Percentiles rank a stretch among this genome's conserved stretches.
These are phyloP conservation scores for Sceloporus undulatus DNA, from an alignment of 2,113 vertebrate genomes.

Conservation along the genomic window DNA sequence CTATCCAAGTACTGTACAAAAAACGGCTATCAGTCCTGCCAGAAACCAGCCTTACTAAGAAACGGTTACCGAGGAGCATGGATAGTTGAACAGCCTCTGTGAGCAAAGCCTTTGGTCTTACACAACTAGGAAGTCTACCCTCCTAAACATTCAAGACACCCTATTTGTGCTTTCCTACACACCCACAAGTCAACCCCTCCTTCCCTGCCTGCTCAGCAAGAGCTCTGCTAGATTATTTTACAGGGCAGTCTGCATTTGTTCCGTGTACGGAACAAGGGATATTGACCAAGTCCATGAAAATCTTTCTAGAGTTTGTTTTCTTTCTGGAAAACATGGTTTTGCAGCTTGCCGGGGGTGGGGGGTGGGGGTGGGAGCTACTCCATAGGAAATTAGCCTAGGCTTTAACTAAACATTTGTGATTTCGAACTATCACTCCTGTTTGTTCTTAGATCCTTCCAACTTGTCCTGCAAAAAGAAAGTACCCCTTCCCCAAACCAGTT, in stretches of 20 bases:
- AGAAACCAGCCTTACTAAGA: neutral
- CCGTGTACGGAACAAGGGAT: neutral
- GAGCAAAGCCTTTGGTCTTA: neutral
- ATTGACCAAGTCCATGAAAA: neutral
- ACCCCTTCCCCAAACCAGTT: neutral
- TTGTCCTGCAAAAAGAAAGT: neutral
- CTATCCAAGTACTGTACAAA: neutral
- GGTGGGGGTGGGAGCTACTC: neutral
- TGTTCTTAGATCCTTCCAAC: neutral
- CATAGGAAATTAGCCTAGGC: neutral
- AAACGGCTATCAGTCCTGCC: neutral
- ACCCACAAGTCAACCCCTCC: neutral
- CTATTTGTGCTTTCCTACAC: constrained; percentile 6
- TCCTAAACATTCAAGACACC: neutral
- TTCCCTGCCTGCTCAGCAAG: constrained; percentile 3
- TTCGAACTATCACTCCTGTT: neutral
- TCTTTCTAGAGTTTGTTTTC: too few species aligned
- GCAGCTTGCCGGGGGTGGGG: neutral
- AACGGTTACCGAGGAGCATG: neutral
- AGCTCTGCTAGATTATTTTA: constrained; percentile 1
- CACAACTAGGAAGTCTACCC: neutral
- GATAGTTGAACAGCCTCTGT: neutral
- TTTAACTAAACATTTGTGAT: neutral
- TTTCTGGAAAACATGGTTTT: neutral
- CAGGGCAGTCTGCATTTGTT: neutral